Conservation (phyloP, 2,113 vertebrate species). For the Pelobates fuscus region DNA sequence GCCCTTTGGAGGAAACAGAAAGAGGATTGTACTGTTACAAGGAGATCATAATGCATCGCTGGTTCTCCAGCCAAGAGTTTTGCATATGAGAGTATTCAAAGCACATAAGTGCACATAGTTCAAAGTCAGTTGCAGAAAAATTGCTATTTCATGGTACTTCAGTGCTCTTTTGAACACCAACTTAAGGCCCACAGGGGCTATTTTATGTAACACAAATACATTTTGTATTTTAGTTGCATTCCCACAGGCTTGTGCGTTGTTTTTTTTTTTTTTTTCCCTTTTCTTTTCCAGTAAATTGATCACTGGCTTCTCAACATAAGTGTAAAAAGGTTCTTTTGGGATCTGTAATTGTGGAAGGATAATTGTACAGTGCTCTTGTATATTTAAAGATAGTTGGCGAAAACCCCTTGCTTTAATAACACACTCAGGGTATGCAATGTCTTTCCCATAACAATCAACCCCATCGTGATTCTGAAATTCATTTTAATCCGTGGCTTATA, state of each 20-base stretch:
- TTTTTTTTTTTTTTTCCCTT: constrained; percentile 7
- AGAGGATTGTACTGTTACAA: constrained; percentile 9
- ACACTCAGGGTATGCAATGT: constrained; percentile 23
- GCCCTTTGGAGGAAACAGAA: constrained; percentile 32
- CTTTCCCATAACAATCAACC: constrained; percentile 15
- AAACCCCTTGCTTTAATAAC: constrained; percentile 32
- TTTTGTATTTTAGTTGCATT: constrained; percentile 12
- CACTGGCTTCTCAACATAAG: constrained; percentile 26
- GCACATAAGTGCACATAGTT: constrained; percentile 33
- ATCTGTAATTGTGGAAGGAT: constrained; percentile 42
- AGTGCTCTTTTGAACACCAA: constrained; percentile 20
- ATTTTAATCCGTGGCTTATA: background rate
- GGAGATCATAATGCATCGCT: constrained; percentile 27
- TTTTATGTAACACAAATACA: constrained; percentile 41
- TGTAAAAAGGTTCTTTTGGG: constrained; percentile 34
- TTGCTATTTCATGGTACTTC: constrained; percentile 39
- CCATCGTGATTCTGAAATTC: background rate
- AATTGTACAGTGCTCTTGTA: constrained; percentile 36
- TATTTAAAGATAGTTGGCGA: constrained; percentile 34
- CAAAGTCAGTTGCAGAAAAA: constrained; percentile 30
- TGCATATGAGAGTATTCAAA: constrained; percentile 21
- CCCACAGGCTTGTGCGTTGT: background rate
- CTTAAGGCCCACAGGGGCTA: constrained; percentile 33
- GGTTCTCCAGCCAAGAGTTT: constrained; percentile 40
- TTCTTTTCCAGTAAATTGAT: constrained; percentile 47